A percentile compares a stretch with the other conserved stretches of the same genome.
These are phyloP conservation scores for Tipula helvola DNA, from an alignment of 2,888 invertebrate genomes.

Conservation along the genomic window DNA sequence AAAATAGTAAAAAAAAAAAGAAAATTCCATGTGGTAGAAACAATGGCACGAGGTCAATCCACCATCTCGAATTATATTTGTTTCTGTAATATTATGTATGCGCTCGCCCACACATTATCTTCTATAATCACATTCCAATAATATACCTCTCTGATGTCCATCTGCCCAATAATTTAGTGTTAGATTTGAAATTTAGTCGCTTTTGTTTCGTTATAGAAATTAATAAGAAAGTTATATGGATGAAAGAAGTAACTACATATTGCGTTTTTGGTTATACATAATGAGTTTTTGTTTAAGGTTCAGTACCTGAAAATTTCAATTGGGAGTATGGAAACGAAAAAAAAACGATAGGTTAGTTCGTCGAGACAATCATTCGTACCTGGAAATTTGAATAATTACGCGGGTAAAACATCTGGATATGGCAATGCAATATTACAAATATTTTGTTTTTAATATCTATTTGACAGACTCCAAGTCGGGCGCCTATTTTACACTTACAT, in stretches of 20 bases:
- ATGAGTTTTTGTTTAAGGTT: neutral
- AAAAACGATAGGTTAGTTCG: too few species aligned
- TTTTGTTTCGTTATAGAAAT: neutral
- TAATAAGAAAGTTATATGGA: neutral
- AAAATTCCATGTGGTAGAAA: neutral
- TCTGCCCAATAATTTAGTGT: neutral
- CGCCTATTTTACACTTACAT: neutral
- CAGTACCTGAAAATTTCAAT: neutral
- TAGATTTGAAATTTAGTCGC: neutral
- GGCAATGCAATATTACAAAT: neutral
- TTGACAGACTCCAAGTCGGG: neutral
- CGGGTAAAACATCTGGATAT: neutral
- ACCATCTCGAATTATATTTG: neutral
- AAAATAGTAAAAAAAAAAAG: neutral
- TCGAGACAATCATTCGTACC: neutral
- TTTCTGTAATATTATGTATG: neutral
- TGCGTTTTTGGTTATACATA: neutral
- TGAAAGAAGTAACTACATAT: neutral
- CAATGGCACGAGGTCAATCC: neutral
- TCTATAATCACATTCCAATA: neutral
- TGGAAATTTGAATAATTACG: neutral
- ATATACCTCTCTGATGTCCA: neutral
- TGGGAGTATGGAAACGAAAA: neutral
- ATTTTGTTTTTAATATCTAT: too few species aligned
- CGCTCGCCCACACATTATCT: neutral